phyloP scores from a whole-genome alignment of 2,797 vertebrate genomes.

The Eulemur coronatus region DNA sequence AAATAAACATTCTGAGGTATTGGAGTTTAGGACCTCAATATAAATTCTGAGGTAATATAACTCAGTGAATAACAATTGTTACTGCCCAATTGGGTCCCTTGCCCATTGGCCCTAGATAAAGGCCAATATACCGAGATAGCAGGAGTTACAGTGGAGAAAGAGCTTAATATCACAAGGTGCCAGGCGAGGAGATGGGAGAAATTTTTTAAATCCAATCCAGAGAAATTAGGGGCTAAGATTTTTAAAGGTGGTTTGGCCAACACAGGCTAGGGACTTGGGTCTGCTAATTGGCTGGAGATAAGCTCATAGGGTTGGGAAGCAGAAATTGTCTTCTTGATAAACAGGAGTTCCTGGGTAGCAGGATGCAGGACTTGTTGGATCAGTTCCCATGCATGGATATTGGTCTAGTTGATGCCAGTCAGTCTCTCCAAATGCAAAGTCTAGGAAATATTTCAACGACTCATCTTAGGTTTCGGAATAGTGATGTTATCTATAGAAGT shows the following conservation, averaged over 20 bases:
- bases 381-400: neutral
- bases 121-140: neutral
- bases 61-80: neutral
- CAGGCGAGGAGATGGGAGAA: neutral
- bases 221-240: neutral
- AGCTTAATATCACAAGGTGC: neutral
- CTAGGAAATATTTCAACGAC: neutral
- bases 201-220: neutral
- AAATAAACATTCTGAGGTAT: neutral
- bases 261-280: neutral
- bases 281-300: neutral
- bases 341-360: neutral
- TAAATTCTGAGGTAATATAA: neutral
- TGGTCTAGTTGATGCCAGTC: neutral
- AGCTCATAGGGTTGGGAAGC: neutral
- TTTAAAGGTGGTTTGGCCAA: neutral
- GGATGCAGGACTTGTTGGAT: neutral
- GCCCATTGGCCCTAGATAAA: neutral
- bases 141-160: neutral
- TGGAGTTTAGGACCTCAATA: neutral
- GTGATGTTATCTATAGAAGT: neutral
- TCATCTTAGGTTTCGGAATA: neutral
- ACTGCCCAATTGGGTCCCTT: neutral
- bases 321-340: neutral
- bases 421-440: neutral